Base-by-base conservation (phyloP, 1,140 invertebrate species). In the Drosophila grimshawi region DNA sequence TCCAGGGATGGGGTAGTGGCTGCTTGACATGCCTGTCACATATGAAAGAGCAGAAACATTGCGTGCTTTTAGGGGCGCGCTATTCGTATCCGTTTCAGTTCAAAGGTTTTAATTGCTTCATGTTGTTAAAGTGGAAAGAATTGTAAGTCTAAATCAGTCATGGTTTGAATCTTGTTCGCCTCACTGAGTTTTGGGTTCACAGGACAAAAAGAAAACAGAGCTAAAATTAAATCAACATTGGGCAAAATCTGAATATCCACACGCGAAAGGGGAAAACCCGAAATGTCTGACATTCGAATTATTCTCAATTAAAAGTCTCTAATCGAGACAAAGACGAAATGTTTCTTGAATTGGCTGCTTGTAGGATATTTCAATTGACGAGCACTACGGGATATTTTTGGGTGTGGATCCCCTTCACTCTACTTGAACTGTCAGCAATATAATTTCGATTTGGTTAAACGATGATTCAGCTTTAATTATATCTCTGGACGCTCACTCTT, bases 391-490 rank as follows among this genome's bases (percentile, higher is more conserved):
- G 66, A 37, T 35, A 5, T 61, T 69, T 19, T 19, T 19, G 19
- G 19, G 19, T 19, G 39, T 49, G 11, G 35, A 39, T 55, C 30
- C 29, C 43, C 49, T 32, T 4, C 48, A 7, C 5, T 5, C 4
- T 65, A 66, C 48, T 67, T 86, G 71, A 79, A 72, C 71, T 86
- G 63, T 79, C 49, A 61, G 63, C 59, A 66, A 67, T 69, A 51
- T 45, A 73, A 56, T 71, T 76, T 66, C 33, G 56, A 10, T 56
- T 57, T 51, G 11, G 48, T 71, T 77, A 66, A 63, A 76, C 76
- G 82, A 81, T 72, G 70, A 66, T 62, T 81, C 65, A 77, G 70
- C 80, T 83, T 80, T 83, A 88, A 86, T 83, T 83, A 57, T 82
- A 71, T 64, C 72, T 55, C 49, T 48, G 32, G 53, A 46, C 62